Percentiles rank a stretch among this genome's conserved stretches.
Evolutionary conservation across 2,113 vertebrate genomes (phyloP).

Genomic region (Tinamus guttatus): DNA sequence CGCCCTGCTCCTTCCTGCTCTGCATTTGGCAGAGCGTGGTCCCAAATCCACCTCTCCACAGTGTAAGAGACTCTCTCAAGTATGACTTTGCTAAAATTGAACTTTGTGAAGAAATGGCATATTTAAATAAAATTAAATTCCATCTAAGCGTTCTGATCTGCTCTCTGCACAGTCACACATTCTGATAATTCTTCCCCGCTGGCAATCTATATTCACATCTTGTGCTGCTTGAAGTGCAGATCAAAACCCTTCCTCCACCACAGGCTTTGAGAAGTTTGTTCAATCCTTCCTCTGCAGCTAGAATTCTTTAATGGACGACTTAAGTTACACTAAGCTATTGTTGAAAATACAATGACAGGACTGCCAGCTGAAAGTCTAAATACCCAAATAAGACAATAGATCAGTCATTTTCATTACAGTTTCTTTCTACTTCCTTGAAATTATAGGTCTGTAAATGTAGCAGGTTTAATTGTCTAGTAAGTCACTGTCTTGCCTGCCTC

Average conservation of each 20-base stretch:
- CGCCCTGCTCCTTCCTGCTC: background rate
- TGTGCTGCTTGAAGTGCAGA: background rate
- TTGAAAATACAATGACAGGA: background rate
- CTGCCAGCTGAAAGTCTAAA: background rate
- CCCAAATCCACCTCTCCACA: background rate
- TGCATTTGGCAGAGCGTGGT: background rate
- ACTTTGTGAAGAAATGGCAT: background rate
- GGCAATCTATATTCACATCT: background rate
- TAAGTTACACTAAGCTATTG: background rate
- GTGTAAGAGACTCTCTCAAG: background rate
- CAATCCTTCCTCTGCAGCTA: background rate
- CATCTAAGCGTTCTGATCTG: background rate
- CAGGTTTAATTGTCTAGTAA: constrained; percentile 5
- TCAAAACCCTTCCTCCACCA: constrained; percentile 27
- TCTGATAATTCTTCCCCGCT: background rate
- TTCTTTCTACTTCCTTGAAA: constrained; percentile 5
- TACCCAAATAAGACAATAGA: background rate
- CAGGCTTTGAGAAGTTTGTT: background rate
- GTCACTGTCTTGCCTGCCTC: background rate
- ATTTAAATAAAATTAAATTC: constrained; percentile 24
- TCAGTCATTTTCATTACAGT: background rate
- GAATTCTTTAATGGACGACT: background rate
- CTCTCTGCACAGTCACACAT: background rate
- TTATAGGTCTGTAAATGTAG: constrained; percentile 12
- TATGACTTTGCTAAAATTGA: background rate